Evolutionary conservation across 2,888 invertebrate genomes (phyloP), one percentile per base, ranked within the genome.

Genomic region (Microctonus brassicae): DNA sequence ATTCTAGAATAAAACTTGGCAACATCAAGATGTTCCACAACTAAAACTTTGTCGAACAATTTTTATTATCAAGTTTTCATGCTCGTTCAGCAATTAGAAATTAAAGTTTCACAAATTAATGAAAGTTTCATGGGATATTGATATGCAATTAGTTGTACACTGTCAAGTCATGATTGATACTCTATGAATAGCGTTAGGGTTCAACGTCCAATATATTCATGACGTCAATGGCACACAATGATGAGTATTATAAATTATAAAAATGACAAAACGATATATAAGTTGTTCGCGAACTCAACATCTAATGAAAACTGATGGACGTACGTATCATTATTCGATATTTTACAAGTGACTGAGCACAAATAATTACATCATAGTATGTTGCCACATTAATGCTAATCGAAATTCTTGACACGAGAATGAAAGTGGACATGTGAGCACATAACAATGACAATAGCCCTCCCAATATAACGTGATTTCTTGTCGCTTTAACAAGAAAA

Each of bases 351-450:
- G 26, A 26, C 55, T n/a, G 24, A 55, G 55, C 60, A 73, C 60
- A 60, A 33, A 61, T 68, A 64, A 70, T 75, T 75, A 58, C 73
- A 22, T 67, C 69, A 75, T 26, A 34, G 65, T 24, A 66, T 63
- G 58, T 63, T 47, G 71, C n/a, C n/a, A n/a, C n/a, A 69, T 61
- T 53, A 58, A 69, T 17, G 39, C 29, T 74, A 55, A 79, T 84
- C 77, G 70, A 69, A 72, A 83, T 82, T 78, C 83, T 68, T 58
- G 55, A 79, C 83, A 84, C 83, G 83, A 63, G 74, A 75, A 72
- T 73, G 65, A 77, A 78, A 83, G 82, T 83, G 81, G 83, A 81
- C 71, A 69, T 66, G 68, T 61, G 66, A 65, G 66, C 1, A 64
- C 72, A 71, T 70, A 65, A 70, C 62, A 22, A 57, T 67, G 69